Evolutionary conservation across 1,140 invertebrate genomes (phyloP).

Genomic region (Drosophila quadrilineata): DNA sequence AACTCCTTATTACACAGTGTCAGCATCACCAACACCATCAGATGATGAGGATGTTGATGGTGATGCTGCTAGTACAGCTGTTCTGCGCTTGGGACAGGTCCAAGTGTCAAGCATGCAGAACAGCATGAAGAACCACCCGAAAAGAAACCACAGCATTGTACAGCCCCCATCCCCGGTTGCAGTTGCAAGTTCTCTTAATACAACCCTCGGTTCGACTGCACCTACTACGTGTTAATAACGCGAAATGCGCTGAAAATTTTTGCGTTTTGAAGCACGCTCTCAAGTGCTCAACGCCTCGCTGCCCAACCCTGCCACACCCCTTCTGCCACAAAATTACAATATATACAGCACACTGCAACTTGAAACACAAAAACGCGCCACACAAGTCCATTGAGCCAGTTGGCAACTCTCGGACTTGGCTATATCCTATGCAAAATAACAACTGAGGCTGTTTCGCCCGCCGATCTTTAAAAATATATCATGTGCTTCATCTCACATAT

Average conservation of each 20-base stretch:
- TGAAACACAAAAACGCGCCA: slow-evolving; percentile 47
- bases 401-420: slow-evolving; percentile 63
- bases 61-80: neutral
- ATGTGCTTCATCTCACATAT: slow-evolving; percentile 6
- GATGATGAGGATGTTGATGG: too few species aligned
- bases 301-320: slow-evolving; percentile 25
- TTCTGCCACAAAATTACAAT: neutral
- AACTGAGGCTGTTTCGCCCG: slow-evolving; percentile 27
- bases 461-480: slow-evolving; percentile 35
- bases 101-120: too few species aligned
- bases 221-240: slow-evolving; percentile 76
- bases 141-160: slow-evolving; percentile 27
- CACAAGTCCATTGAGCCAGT: slow-evolving; percentile 68
- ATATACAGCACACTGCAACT: slow-evolving; percentile 15
- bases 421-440: slow-evolving; percentile 16
- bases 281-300: slow-evolving; percentile 59
- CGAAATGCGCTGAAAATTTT: slow-evolving; percentile 73
- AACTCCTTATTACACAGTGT: slow-evolving; percentile 77
- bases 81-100: too few species aligned
- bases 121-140: slow-evolving; percentile 18
- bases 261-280: slow-evolving; percentile 71
- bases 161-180: neutral
- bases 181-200: slow-evolving; percentile 16
- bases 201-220: slow-evolving; percentile 30
- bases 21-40: too few species aligned